phyloP scores from a whole-genome alignment of 2,888 invertebrate genomes.

The Cenopis cana region DNA sequence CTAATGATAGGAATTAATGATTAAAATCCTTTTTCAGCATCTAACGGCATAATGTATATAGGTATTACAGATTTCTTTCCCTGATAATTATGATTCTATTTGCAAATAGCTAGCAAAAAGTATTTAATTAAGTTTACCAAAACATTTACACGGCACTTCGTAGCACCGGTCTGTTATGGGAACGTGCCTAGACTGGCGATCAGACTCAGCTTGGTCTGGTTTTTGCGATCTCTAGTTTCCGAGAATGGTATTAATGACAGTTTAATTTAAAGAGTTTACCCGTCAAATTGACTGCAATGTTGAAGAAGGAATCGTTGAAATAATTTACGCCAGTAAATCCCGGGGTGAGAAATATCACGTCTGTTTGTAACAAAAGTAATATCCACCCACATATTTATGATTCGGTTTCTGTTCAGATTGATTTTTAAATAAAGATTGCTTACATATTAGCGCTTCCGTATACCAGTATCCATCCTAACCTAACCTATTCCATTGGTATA shows the following conservation, averaged over 20 bases:
- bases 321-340: background rate
- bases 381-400: background rate
- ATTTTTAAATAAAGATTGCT: too few relatives aligned
- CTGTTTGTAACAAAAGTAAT: too few relatives aligned
- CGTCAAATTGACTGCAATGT: background rate
- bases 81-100: background rate
- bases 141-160: conserved; percentile 20
- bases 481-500: too few relatives aligned
- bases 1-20: too few relatives aligned
- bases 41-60: background rate
- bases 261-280: conserved; percentile 8
- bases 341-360: too few relatives aligned
- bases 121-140: conserved; percentile 32
- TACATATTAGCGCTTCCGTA: too few relatives aligned
- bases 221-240: conserved; percentile 25
- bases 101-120: conserved; percentile 2
- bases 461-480: too few relatives aligned
- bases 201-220: conserved; percentile 18
- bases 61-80: background rate
- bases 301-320: background rate
- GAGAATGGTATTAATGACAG: conserved; percentile 24
- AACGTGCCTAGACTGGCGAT: conserved; percentile 46
- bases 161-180: conserved; percentile 35
- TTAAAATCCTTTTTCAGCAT: background rate
- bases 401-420: background rate